A percentile compares a stretch with the other conserved stretches of the same genome.
Conservation (phyloP, 2,797 vertebrate genomes). For the Spondyliosoma cantharus region DNA sequence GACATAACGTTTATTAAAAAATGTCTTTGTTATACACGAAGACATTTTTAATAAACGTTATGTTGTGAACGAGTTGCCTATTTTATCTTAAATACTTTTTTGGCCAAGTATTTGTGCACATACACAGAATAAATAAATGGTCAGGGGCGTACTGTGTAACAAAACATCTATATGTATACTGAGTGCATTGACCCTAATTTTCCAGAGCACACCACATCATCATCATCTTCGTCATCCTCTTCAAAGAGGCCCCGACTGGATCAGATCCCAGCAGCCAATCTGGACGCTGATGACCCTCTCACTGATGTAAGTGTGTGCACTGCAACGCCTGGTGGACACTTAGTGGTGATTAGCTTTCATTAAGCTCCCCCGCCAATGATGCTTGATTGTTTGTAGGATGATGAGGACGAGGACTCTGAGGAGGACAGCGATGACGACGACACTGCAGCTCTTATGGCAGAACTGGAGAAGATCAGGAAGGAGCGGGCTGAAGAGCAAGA, state of each 20-base stretch:
- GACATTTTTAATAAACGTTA: too few species aligned
- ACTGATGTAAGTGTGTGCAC: slow-evolving; percentile 88
- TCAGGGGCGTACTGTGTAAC: too few species aligned
- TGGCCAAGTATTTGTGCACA: background rate
- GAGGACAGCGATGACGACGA: slow-evolving; percentile 96
- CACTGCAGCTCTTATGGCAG: slow-evolving; percentile 96
- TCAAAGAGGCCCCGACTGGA: slow-evolving; percentile 97
- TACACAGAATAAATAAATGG: background rate
- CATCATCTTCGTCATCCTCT: slow-evolving; percentile 91
- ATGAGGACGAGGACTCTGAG: slow-evolving; percentile 91
- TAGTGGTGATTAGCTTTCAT: slow-evolving; percentile 7
- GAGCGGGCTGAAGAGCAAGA: slow-evolving; percentile 97
- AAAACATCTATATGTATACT: too few species aligned
- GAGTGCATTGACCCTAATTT: slow-evolving; percentile 22
- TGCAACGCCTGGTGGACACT: background rate
- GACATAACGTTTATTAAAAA: background rate
- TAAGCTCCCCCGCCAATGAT: background rate
- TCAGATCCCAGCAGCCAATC: slow-evolving; percentile 97
- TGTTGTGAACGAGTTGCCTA: background rate
- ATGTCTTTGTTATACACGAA: too few species aligned
- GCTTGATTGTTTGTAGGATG: slow-evolving; percentile 80
- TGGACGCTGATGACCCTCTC: slow-evolving; percentile 97
- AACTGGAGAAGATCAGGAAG: slow-evolving; percentile 99
- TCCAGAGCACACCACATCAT: slow-evolving; percentile 93
- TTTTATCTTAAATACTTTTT: background rate